Evolutionary conservation across 2,113 vertebrate species (phyloP).

Genomic region (Hippoglossus stenolepis): DNA sequence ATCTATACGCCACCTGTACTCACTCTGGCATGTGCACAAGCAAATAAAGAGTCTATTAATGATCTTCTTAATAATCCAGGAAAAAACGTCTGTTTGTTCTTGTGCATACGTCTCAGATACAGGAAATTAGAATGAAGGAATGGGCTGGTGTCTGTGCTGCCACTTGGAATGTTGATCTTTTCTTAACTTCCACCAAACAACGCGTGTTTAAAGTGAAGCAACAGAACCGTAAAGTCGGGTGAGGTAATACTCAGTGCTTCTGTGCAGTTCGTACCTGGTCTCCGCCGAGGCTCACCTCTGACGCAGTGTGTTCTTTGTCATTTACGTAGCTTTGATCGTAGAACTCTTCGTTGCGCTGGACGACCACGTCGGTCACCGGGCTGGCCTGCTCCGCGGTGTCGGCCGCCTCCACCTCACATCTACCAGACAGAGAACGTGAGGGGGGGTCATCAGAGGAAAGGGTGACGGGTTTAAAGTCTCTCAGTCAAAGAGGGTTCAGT

Average conservation of each 20-base stretch:
- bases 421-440: conserved; percentile 1
- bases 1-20: conserved; percentile 80
- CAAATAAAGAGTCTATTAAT: not conserved
- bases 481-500: too few species aligned
- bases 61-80: not conserved
- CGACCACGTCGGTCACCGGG: conserved; percentile 58
- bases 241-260: not conserved
- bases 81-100: not conserved
- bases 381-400: conserved; percentile 52
- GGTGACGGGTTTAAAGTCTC: too few species aligned
- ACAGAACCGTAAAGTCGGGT: too few species aligned
- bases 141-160: too few species aligned
- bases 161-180: too few species aligned
- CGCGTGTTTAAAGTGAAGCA: too few species aligned
- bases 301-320: conserved; percentile 53
- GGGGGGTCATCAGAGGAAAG: not conserved
- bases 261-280: conserved; percentile 13
- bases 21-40: conserved; percentile 23
- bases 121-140: too few species aligned
- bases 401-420: conserved; percentile 55
- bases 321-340: conserved; percentile 69
- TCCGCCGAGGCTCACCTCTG: conserved; percentile 53
- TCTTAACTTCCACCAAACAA: too few species aligned
- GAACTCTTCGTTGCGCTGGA: conserved; percentile 68
- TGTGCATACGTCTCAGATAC: too few species aligned